Base-by-base conservation (phyloP, 2,797 vertebrate species). In the Myotis findleyi region DNA sequence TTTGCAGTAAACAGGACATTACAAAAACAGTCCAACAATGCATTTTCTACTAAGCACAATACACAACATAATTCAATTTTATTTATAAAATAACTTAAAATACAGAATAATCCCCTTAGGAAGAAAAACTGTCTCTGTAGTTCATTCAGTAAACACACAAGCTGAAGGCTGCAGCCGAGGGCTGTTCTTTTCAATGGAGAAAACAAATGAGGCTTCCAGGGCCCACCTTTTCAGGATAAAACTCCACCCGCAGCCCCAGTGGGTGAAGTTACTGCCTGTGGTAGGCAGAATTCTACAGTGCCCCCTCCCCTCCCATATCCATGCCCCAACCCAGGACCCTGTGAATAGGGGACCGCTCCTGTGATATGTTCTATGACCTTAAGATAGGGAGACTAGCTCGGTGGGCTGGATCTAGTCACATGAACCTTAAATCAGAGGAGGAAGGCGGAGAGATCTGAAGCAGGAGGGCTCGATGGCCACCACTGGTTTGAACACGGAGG, bases 21-120 rank as follows among this genome's bases (percentile, higher is more conserved):
- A 98, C 96, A 98, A 98, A 98, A 98, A 64, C 96, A 96, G 93
- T 96, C 95, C 79, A 69, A 89, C 96, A 97, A 96, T 90, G 94
- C 33, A 36, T 93, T 91, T 97, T 80, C 89, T 96, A 90, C 59
- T 93, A 90, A 97, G 96, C 79, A 97, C 90, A 94, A 94, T 75
- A 97, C 36, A 96, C 94, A 30, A 95, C 86, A 86, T 47, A 95
- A 97, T 64, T 93, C n/a, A 10, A 25, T 93, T 96, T 97, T 94
- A 95, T 96, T 95, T 6, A 92, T 97, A 97, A 98, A 98, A 97
- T 95, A 94, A 95, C 62, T 81, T 93, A 95, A 97, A 96, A 97
- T 95, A 95, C 94, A 97, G 94, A 95, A 83, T 33, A 71, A 96
- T 79, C 73, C 93, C 92, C 87, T 95, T 44, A 87, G 33, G 96